Conservation (phyloP, 2,113 vertebrate species). For the Brachyistius frenatus region DNA sequence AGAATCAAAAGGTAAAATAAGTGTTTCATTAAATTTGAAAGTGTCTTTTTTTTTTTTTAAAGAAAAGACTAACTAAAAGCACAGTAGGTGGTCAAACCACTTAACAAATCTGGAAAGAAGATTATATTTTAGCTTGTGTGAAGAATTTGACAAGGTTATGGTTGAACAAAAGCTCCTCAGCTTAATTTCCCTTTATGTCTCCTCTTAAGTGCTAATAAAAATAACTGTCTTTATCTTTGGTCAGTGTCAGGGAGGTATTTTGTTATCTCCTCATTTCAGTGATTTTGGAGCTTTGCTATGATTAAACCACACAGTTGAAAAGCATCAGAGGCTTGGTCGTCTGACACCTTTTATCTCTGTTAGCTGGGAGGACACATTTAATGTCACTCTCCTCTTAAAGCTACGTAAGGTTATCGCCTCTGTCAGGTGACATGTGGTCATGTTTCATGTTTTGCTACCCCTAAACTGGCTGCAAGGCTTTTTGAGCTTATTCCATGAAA, state of each 20-base stretch:
- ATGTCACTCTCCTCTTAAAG: not conserved
- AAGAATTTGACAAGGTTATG: constrained; percentile 42
- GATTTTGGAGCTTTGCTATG: constrained; percentile 15
- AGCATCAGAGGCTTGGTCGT: not conserved
- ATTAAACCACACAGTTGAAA: constrained; percentile 13
- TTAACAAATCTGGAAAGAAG: constrained; percentile 27
- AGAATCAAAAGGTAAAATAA: constrained; percentile 33
- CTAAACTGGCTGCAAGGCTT: not conserved
- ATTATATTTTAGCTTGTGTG: constrained; percentile 38
- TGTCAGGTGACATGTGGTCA: not conserved
- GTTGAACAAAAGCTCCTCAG: constrained; percentile 25
- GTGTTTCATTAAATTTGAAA: constrained; percentile 5
- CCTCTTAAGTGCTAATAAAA: constrained; percentile 51
- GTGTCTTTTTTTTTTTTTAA: constrained; percentile 16
- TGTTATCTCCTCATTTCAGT: constrained; percentile 38
- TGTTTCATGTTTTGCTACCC: not conserved
- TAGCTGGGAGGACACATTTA: constrained; percentile 16
- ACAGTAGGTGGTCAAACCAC: constrained; percentile 27
- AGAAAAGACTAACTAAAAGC: constrained; percentile 4
- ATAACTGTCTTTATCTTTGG: constrained; percentile 41
- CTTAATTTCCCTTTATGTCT: constrained; percentile 45
- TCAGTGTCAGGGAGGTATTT: constrained; percentile 41
- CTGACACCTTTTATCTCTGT: constrained; percentile 18
- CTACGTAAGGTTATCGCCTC: not conserved
- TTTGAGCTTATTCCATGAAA: too few relatives aligned